Conservation (phyloP, 2,113 vertebrate genomes). For the Sitta europaea region DNA sequence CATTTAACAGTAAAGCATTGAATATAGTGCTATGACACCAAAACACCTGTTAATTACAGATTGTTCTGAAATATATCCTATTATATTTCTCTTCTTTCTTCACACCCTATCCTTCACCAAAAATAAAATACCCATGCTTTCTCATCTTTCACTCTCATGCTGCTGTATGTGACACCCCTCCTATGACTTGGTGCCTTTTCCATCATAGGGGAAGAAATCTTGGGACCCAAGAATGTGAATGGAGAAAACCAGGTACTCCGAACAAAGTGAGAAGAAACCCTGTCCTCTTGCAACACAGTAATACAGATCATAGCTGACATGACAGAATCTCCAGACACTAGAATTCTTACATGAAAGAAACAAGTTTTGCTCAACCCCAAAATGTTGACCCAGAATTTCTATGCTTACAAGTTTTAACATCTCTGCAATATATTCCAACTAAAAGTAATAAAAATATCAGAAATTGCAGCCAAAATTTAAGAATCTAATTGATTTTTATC, state of each 20-base stretch:
- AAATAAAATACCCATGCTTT: constrained; percentile 35
- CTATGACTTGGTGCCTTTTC: neutral
- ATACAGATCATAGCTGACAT: neutral
- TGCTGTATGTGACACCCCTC: neutral
- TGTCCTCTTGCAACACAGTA: neutral
- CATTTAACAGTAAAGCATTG: constrained; percentile 47
- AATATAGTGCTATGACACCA: constrained; percentile 45
- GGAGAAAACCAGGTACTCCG: neutral
- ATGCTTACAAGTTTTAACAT: neutral
- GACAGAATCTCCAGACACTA: neutral
- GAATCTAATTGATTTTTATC: neutral
- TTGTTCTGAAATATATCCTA: constrained; percentile 43
- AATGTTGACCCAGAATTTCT: neutral
- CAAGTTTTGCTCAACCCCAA: neutral
- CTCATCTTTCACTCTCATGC: constrained; percentile 39
- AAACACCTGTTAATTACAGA: constrained; percentile 62
- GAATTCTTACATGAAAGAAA: neutral
- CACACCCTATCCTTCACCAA: constrained; percentile 35
- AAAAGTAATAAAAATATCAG: neutral
- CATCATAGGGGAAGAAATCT: neutral
- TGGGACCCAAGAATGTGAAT: neutral
- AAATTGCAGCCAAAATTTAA: neutral
- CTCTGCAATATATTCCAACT: neutral
- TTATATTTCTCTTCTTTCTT: constrained; percentile 53
- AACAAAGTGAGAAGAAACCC: neutral